Base-by-base conservation (phyloP, 2,797 vertebrate genomes). In the Typhlichthys subterraneus region DNA sequence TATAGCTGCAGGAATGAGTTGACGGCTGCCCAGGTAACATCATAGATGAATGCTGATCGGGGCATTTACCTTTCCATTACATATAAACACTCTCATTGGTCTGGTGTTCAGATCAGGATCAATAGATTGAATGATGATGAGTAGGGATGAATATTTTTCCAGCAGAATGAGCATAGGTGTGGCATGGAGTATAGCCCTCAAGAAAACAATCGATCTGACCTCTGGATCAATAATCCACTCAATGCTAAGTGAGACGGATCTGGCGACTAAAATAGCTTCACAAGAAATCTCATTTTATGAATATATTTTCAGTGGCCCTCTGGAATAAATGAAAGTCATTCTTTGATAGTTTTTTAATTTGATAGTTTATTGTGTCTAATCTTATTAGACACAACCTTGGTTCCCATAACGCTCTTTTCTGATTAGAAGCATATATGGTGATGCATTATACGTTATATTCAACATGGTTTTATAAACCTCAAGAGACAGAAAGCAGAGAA, bases 41-140 rank as follows among this genome's bases (percentile, higher is more conserved):
- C 57, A 50, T 48, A 55, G 64, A 81, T 69, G 59, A 67, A 74
- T 70, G 69, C 2, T 1, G 51, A 61, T 14, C 63, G 55, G 11
- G 62, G 63, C 12, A 56, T 57, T 69, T 56, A 57, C 53, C 53
- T 81, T 14, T 54, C 69, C 56, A 77, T 66, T 69, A 64, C 59
- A 51, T 5, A 57, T 53, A 76, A 61, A 59, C 57, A 65, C 48
- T 23, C 38, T 53, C 61, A 58, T 17, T 63, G 61, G 57, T 53
- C 68, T 71, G 1, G 4, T 70, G 76, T 73, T 74, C 51, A 42
- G 75, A 71, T 79, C 63, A 53, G 60, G 69, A 85, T 90, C 84
- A 72, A 91, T 88, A 73, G 12, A 12, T 63, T 80, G 84, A 85
- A 76, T 79, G 83, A 84, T 77, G 19, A 23, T 83, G 73, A 76